Conservation (phyloP, 2,888 invertebrate species). For the Sabatieria punctata region DNA sequence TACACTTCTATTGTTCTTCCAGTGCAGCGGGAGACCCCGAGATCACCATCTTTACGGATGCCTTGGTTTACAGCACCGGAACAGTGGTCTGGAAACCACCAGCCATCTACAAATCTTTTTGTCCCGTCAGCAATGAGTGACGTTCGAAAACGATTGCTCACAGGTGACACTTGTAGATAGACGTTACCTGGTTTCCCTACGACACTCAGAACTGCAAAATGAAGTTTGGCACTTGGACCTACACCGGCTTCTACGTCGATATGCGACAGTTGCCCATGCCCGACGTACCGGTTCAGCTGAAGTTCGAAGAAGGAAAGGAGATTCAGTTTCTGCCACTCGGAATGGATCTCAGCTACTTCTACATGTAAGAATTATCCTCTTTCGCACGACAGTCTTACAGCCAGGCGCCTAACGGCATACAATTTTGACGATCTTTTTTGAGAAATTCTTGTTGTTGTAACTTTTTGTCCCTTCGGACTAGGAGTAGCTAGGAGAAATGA, state of each 20-base stretch:
- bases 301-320: constrained; percentile 8
- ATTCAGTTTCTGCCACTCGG: constrained; percentile 25
- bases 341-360: constrained; percentile 30
- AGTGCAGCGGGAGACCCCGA: constrained; percentile 32
- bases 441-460: too few relatives aligned
- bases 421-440: too few relatives aligned
- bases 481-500: too few relatives aligned
- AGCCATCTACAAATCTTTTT: constrained; percentile 31
- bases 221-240: constrained; percentile 32
- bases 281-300: not conserved
- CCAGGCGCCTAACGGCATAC: too few relatives aligned
- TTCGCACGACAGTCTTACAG: too few relatives aligned
- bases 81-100: constrained; percentile 30
- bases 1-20: constrained; percentile 9
- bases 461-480: too few relatives aligned
- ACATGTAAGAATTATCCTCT: too few relatives aligned
- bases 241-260: constrained; percentile 26
- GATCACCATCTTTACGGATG: constrained; percentile 27
- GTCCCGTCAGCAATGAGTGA: constrained; percentile 24
- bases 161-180: constrained; percentile 28
- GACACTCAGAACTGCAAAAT: constrained; percentile 26
- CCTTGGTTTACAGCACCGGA: constrained; percentile 24
- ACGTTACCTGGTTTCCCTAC: constrained; percentile 30
- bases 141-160: too few relatives aligned
- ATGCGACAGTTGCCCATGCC: constrained; percentile 11